These are phyloP conservation scores for Salarias fasciatus DNA, from an alignment of 2,797 vertebrate species.

Conservation along the genomic window DNA sequence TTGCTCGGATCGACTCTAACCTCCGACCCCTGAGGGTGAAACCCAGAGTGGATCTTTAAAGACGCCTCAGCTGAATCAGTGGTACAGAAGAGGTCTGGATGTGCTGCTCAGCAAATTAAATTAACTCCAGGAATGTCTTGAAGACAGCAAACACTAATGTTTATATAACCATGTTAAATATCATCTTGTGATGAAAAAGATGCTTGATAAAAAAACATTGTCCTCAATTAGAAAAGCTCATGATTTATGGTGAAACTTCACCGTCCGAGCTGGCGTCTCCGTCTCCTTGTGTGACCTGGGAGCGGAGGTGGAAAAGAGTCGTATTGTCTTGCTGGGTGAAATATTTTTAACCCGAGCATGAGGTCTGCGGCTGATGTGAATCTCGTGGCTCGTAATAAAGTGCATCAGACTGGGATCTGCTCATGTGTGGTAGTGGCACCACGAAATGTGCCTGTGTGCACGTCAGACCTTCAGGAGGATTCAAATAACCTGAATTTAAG, in stretches of 20 bases:
- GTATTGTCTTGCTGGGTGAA: conserved; percentile 27
- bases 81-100: no score
- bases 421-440: conserved; percentile 1
- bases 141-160: no score
- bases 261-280: conserved; percentile 3
- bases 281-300: conserved; percentile 7
- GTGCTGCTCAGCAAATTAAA: no score
- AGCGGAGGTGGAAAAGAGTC: conserved; percentile 24
- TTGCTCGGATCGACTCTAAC: no score
- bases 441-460: conserved; percentile 24
- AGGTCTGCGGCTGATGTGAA: conserved; percentile 44
- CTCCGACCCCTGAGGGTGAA: no score
- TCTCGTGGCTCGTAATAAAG: conserved; percentile 54
- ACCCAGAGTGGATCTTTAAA: no score
- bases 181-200: conserved; percentile 1
- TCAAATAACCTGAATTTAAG: no score
- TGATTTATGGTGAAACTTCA: background rate
- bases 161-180: background rate
- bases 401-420: conserved; percentile 21
- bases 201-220: background rate
- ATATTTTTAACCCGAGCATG: conserved; percentile 46
- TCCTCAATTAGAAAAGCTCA: background rate
- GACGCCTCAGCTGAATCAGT: no score
- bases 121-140: no score
- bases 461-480: background rate